Base-by-base conservation (phyloP, 30 jellyfish, hydroid and myxozoan genomes). In the Nemopilema nomurai region DNA sequence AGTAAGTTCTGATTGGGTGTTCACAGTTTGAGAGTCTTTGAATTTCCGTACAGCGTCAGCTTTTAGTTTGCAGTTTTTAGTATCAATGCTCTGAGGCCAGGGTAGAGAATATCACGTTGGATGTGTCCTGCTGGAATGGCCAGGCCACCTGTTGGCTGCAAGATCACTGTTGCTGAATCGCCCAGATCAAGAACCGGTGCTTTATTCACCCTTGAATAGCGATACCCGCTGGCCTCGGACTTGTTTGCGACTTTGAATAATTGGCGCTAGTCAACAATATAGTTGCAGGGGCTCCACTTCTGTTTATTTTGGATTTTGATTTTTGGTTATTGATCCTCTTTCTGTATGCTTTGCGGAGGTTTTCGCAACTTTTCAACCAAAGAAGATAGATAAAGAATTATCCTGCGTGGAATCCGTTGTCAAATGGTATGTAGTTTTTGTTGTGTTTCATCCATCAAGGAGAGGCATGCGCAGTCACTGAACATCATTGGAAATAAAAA, bases 231-330 rank as follows among this genome's bases (percentile, higher is more conserved):
- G 25, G 76, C 76, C 67, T 77, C 17, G 33, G 67, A 26, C 57
- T 64, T 77, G 87, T 77, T 83, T 83, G 57, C 64, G 77, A 69
- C 68, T 83, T 51, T 32, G 91, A 83, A 83, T 85, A 83, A 83
- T 83, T 41, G 82, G 91, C 91, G 91, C 91, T 79, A 71, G 65
- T 9, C 18, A 66, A 50, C 84, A 25, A 18, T 3, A 27, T n/a
- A 26, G 25, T 74, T 19, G 8, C 66, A 67, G 0, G 67, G 23
- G 78, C 87, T 77, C 87, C 33, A 52, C 57, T 77, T 74, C 87
- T 77, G 87, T 77, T 77, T 77, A 67, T 23, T 28, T 28, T 31
- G 26, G 26, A n/a, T 13, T 63, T 20, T n/a, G 8, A 6, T 63
- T 24, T 24, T 6, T n/a, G 29, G 18, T 6, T 8, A 1, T 3